Percentiles rank a stretch among this genome's conserved stretches.
Evolutionary conservation across 2,113 vertebrate species (phyloP).

Genomic region (Tenebrosternarchus preto): DNA sequence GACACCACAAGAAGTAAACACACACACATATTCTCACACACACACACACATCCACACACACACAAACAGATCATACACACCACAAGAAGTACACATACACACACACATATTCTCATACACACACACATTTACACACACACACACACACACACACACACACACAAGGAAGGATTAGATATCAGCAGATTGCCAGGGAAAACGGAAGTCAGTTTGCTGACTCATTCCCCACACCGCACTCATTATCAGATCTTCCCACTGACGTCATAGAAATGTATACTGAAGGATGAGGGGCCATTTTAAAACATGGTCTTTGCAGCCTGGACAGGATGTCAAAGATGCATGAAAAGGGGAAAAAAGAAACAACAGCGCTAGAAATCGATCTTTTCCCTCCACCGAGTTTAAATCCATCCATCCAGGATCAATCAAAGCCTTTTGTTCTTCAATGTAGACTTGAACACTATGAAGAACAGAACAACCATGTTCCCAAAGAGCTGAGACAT

Average conservation of each 20-base stretch:
- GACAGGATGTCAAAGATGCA: constrained; percentile 36
- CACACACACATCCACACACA: background rate
- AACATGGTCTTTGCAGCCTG: constrained; percentile 8
- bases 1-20: background rate
- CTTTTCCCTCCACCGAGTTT: constrained; percentile 32
- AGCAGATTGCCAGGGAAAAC: constrained; percentile 41
- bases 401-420: constrained; percentile 34
- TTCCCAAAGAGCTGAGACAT: no score
- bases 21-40: background rate
- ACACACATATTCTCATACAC: background rate
- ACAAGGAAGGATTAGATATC: constrained; percentile 44
- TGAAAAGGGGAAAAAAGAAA: constrained; percentile 22
- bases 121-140: constrained; percentile 1
- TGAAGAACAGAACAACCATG: no score
- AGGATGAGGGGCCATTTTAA: constrained; percentile 29
- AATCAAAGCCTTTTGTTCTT: constrained; percentile 36
- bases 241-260: constrained; percentile 38
- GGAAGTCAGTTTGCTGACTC: constrained; percentile 52
- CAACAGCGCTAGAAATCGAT: constrained; percentile 41
- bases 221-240: constrained; percentile 30
- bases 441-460: background rate
- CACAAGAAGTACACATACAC: constrained; percentile 8
- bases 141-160: constrained; percentile 29
- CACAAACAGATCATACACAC: background rate
- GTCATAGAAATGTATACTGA: constrained; percentile 43